Conservation (phyloP, 1,140 invertebrate species). For the Adoxophyes honmai region DNA sequence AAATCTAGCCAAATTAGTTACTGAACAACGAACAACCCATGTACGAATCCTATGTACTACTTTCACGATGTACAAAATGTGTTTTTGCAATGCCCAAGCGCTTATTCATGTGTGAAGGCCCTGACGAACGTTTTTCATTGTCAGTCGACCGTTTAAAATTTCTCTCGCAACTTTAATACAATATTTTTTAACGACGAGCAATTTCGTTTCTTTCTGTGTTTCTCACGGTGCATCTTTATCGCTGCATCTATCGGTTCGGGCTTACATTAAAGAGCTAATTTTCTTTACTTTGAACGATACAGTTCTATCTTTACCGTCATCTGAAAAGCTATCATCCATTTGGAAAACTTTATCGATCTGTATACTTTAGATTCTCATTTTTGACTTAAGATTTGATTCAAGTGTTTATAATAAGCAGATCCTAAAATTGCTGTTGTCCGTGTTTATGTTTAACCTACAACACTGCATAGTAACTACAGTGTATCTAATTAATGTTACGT, state of each 20-base stretch:
- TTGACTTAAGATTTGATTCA: too few relatives aligned
- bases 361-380: too few relatives aligned
- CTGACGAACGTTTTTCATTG: constrained; percentile 48
- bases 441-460: too few relatives aligned
- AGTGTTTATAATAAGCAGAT: too few relatives aligned
- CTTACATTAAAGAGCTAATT: background rate
- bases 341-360: too few relatives aligned
- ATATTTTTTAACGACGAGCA: constrained; percentile 16
- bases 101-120: constrained; percentile 46
- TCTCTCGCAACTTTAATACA: constrained; percentile 22
- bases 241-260: background rate
- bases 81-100: constrained; percentile 37
- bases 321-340: too few relatives aligned
- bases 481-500: too few relatives aligned
- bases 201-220: constrained; percentile 21
- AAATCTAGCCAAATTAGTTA: too few relatives aligned
- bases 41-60: too few relatives aligned
- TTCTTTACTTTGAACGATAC: background rate
- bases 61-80: constrained; percentile 28
- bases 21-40: too few relatives aligned
- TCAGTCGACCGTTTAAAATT: constrained; percentile 32
- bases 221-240: constrained; percentile 7
- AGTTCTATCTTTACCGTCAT: constrained; percentile 9
- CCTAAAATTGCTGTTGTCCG: too few relatives aligned
- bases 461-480: too few relatives aligned